These are phyloP conservation scores for Cremastobaeus sp. DNA, from an alignment of 2,888 invertebrate genomes.

Conservation along the genomic window DNA sequence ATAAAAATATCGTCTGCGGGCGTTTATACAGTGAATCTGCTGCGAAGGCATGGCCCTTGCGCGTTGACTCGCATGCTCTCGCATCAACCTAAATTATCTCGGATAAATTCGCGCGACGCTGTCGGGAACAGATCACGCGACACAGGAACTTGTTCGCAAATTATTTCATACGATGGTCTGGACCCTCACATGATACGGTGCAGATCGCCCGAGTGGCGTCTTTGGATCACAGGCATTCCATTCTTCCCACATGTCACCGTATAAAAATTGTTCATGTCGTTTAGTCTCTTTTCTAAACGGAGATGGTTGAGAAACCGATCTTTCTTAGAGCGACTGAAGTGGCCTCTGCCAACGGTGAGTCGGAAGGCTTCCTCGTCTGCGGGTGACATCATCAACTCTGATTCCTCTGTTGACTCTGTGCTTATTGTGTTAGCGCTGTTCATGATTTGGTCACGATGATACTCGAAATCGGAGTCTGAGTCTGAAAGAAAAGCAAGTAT, in stretches of 20 bases:
- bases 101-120: not conserved
- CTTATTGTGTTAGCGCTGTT: conserved; percentile 57
- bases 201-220: conserved; percentile 66
- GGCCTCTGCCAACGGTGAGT: conserved; percentile 70
- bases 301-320: conserved; percentile 72
- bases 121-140: not conserved
- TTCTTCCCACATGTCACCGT: conserved; percentile 64
- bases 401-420: conserved; percentile 41
- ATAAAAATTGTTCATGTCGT: conserved; percentile 69
- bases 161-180: not conserved
- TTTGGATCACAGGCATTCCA: conserved; percentile 55
- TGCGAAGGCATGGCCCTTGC: not conserved
- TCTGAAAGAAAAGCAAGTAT: conserved; percentile 45
- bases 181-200: conserved; percentile 62
- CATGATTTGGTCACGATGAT: conserved; percentile 29
- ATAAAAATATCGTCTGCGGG: conserved; percentile 35
- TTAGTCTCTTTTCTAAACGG: conserved; percentile 71
- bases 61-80: not conserved
- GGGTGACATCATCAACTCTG: conserved; percentile 64
- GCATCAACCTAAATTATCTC: not conserved
- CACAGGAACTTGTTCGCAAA: conserved; percentile 18
- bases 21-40: conserved; percentile 16
- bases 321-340: conserved; percentile 72
- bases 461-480: conserved; percentile 63
- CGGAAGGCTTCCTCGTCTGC: conserved; percentile 71